phyloP scores from a whole-genome alignment of 2,113 vertebrate genomes.

The Campylorhamphus procurvoides region DNA sequence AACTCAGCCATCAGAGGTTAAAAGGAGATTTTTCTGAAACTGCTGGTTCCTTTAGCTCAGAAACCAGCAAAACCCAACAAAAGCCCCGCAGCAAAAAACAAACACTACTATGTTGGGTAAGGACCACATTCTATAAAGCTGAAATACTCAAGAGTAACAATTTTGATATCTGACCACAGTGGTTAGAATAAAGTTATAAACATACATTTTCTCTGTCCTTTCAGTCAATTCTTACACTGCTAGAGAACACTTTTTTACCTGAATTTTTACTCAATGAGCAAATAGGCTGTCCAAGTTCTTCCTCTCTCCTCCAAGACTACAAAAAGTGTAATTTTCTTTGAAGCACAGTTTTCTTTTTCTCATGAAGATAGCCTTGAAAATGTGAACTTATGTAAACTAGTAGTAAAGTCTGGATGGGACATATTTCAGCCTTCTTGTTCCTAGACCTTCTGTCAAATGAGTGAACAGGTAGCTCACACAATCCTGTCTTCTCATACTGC shows the following conservation, averaged over 20 bases:
- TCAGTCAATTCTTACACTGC: neutral
- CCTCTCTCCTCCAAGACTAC: neutral
- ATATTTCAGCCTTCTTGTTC: neutral
- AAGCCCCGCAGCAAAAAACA: neutral
- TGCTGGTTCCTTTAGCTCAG: neutral
- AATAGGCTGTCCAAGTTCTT: slow-evolving; percentile 9
- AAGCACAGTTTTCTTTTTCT: neutral
- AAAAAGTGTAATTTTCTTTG: neutral
- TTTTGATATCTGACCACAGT: neutral
- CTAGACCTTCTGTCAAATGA: neutral
- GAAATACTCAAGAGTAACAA: neutral
- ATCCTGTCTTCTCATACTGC: neutral
- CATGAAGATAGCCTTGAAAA: slow-evolving; percentile 30
- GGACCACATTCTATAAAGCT: neutral
- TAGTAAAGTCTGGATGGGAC: neutral
- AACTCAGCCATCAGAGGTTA: neutral
- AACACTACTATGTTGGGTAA: neutral
- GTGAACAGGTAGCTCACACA: neutral
- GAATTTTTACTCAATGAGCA: neutral
- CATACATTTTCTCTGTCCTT: neutral
- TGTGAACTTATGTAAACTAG: neutral
- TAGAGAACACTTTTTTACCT: slow-evolving; percentile 39
- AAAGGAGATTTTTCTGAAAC: neutral
- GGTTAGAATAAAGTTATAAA: neutral
- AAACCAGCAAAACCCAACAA: neutral